These are phyloP conservation scores for Pangasius mekongensis DNA, from an alignment of 2,797 vertebrate genomes.

Conservation along the genomic window DNA sequence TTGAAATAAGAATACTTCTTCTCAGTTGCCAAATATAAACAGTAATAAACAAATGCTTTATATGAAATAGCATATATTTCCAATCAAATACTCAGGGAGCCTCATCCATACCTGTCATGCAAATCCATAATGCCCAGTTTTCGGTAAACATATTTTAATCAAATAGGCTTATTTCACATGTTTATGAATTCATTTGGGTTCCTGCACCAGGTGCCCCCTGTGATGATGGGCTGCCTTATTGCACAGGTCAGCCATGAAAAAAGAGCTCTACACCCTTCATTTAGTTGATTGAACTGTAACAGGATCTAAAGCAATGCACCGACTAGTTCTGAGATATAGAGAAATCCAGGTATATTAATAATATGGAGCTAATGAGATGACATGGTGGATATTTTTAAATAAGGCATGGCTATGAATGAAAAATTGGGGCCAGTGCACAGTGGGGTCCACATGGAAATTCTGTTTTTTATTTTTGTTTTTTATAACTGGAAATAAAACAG, in stretches of 20 bases:
- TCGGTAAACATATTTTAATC: not conserved
- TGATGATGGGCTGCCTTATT: not conserved
- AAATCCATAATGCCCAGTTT: not conserved
- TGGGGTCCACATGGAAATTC: too few species aligned
- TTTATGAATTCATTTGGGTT: not conserved
- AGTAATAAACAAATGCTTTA: not conserved
- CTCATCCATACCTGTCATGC: not conserved
- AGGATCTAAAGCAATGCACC: not conserved
- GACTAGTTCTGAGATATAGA: not conserved
- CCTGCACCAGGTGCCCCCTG: not conserved
- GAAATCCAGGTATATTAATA: not conserved
- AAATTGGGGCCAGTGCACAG: not conserved
- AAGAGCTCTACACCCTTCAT: not conserved
- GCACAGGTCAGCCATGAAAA: not conserved
- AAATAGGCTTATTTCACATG: not conserved
- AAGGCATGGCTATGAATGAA: not conserved
- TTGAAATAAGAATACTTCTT: not conserved
- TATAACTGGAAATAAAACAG: too few species aligned
- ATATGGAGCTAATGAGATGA: not conserved
- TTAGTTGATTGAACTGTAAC: not conserved
- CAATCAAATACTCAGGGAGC: not conserved
- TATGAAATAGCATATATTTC: not conserved
- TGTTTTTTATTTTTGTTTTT: too few species aligned
- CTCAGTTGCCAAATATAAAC: not conserved
- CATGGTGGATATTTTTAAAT: not conserved